Evolutionary conservation across 2,888 invertebrate genomes (phyloP).

Genomic region (Iphiclides podalirius): DNA sequence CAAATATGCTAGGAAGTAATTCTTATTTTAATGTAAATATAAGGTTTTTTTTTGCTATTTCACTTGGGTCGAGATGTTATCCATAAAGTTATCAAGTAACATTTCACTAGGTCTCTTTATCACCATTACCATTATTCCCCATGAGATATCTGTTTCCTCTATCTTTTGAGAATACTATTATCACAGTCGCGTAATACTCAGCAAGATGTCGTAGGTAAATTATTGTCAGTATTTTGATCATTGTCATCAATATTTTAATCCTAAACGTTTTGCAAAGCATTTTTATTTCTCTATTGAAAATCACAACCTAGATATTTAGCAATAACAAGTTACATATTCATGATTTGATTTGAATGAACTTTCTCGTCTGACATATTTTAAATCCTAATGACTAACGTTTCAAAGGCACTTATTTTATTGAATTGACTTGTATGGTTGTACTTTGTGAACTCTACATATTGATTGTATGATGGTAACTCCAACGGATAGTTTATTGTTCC

Average conservation of each 20-base stretch:
- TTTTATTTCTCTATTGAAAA: conserved; percentile 30
- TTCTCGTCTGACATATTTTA: conserved; percentile 54
- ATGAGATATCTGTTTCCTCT: conserved; percentile 4
- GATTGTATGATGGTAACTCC: conserved; percentile 79
- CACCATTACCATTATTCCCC: conserved; percentile 18
- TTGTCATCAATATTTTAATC: conserved; percentile 2
- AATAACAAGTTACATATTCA: conserved; percentile 42
- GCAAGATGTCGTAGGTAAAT: conserved; percentile 17
- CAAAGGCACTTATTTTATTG: conserved; percentile 76
- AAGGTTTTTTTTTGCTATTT: conserved; percentile 45
- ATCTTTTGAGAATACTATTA: conserved; percentile 31
- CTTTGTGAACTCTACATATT: conserved; percentile 70
- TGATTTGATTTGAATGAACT: conserved; percentile 42
- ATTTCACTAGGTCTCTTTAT: conserved; percentile 25
- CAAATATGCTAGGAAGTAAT: conserved; percentile 61
- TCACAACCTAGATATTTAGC: conserved; percentile 64
- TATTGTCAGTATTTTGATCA: conserved; percentile 4
- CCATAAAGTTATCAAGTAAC: conserved; percentile 17
- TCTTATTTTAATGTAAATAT: conserved; percentile 37
- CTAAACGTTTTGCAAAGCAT: conserved; percentile 14
- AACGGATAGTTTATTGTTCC: conserved; percentile 58
- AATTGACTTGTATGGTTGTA: conserved; percentile 74
- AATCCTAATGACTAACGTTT: conserved; percentile 76
- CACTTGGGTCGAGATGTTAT: conserved; percentile 37
- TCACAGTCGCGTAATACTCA: conserved; percentile 39